Evolutionary conservation across 2,888 invertebrate species (phyloP), one percentile per base, ranked within the genome.

Genomic region (Hydropsyche betteni): DNA sequence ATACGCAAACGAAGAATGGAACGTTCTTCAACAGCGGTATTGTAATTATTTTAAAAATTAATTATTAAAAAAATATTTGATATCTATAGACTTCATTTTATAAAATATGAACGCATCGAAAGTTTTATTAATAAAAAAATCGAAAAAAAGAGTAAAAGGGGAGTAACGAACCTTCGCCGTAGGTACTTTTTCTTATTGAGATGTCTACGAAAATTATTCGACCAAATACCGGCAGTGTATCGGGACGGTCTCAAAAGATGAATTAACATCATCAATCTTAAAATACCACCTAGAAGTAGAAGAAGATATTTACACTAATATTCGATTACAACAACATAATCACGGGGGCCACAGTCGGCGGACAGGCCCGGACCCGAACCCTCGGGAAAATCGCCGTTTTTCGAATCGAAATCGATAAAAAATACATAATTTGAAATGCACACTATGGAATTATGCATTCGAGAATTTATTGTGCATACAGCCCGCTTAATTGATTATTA

Each of bases 261-360:
- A 64, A 64, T 64, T 64, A 64, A 64, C 64, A 64, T 64, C 64
- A 64, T 64, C 64, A 64, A 64, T 64, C 64, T 64, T 64, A 64
- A 64, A 64, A 64, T 64, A 64, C 64, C 64, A 64, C 64, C 64
- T 64, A 64, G 64, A 64, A 64, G 64, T 14, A 64, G 64, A 64
- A 64, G 64, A 64, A 64, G 34, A 64, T 64, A 64, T 64, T 64
- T 64, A 64, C 64, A 64, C 64, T 64, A 64, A 64, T 64, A 64
- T 64, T 64, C 64, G 64, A 64, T 64, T 64, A 64, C 64, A 64
- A 64, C 64, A 64, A 64, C 64, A 64, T 64, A 64, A 64, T 64
- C 64, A 64, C 64, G 64, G 33, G 33, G 33, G 33, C 64, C 64
- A 64, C 64, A 61, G 61, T 4, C 61, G 33, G 16, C 33, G 16